Conservation (phyloP, 2,888 invertebrate genomes). For the Drosophila recens region DNA sequence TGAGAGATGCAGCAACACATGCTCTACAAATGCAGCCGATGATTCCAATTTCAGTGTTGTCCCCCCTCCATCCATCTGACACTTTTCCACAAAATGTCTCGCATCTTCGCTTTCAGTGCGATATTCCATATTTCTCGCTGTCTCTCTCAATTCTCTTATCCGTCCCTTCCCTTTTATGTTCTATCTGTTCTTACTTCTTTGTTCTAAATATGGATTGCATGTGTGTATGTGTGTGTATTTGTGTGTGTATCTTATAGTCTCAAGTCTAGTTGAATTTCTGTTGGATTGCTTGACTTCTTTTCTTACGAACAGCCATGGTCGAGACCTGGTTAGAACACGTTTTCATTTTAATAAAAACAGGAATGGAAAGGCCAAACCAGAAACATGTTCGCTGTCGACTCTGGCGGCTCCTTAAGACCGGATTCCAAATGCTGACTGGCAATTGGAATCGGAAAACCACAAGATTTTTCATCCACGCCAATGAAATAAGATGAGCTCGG, state of each 20-base stretch:
- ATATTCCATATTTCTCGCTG: conserved; percentile 3
- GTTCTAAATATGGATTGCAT: conserved; percentile 62
- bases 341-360: conserved; percentile 57
- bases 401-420: conserved; percentile 21
- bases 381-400: conserved; percentile 62
- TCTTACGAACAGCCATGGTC: conserved; percentile 44
- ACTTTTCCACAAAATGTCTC: conserved; percentile 67
- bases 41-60: conserved; percentile 32
- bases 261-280: conserved; percentile 30
- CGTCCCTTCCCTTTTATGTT: conserved; percentile 20
- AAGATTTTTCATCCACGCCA: conserved; percentile 38
- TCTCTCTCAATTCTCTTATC: conserved; percentile 1
- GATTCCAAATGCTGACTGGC: conserved; percentile 1
- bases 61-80: conserved; percentile 35
- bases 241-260: conserved; percentile 27
- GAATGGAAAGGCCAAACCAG: conserved; percentile 35
- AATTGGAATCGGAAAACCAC: conserved; percentile 34
- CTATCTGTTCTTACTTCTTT: conserved; percentile 44
- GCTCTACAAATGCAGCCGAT: conserved; percentile 24
- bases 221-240: conserved; percentile 27
- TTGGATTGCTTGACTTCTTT: conserved; percentile 35
- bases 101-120: conserved; percentile 32
- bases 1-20: conserved; percentile 36
- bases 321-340: conserved; percentile 57
- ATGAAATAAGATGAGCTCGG: conserved; percentile 8